A percentile compares a stretch with the other conserved stretches of the same genome.
These are phyloP conservation scores for Lasioglossum morio DNA, from an alignment of 2,888 invertebrate species.

Conservation along the genomic window DNA sequence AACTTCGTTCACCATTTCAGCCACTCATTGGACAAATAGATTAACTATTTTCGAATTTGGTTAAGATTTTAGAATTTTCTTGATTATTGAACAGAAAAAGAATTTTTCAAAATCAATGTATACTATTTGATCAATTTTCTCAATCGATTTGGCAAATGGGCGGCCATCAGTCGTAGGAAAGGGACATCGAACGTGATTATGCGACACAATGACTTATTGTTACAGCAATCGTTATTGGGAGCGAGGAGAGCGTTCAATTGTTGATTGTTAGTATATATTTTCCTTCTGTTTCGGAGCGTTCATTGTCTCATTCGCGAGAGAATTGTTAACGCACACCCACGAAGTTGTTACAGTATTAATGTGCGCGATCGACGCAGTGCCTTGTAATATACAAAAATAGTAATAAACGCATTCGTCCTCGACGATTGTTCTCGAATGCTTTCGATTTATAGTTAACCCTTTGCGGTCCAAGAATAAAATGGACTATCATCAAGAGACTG, in stretches of 20 bases:
- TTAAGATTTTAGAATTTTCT: background rate
- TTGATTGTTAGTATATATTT: background rate
- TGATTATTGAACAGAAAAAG: background rate
- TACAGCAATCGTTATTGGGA: background rate
- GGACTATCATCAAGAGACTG: too few relatives aligned
- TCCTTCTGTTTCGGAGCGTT: background rate
- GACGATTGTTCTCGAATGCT: background rate
- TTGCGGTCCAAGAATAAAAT: background rate
- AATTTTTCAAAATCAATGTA: background rate
- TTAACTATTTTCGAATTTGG: background rate
- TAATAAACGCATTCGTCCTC: background rate
- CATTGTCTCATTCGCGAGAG: background rate
- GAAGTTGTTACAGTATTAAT: background rate
- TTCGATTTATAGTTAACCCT: background rate
- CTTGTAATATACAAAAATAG: background rate
- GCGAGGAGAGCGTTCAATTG: slow-evolving; percentile 44
- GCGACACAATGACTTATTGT: background rate
- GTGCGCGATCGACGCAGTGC: background rate
- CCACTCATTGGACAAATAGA: background rate
- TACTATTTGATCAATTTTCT: background rate
- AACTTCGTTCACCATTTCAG: background rate
- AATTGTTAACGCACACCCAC: background rate
- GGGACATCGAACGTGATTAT: background rate
- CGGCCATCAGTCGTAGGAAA: background rate
- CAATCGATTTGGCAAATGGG: background rate